Evolutionary conservation across 2,797 vertebrate genomes (phyloP), one percentile per base, ranked within the genome.

Genomic region (Acrossocheilus fasciatus): DNA sequence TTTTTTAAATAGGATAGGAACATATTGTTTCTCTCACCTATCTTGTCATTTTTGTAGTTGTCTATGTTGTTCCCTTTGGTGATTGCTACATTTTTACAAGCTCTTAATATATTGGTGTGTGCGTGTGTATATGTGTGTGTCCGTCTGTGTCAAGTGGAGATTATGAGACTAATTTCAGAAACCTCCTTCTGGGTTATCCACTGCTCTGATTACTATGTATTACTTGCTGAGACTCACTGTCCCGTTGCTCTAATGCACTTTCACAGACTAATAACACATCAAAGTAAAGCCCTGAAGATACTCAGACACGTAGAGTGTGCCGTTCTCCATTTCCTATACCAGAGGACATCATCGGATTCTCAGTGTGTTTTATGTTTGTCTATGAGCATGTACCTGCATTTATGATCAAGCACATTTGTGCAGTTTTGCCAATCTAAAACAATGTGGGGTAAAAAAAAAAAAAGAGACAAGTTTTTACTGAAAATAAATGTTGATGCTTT

Each of bases 111-210:
- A 84, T 20, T 12, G n/a, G 41, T 50, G 68, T 75, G 34, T 41
- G 11, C 39, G 26, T 34, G n/a, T 14, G 12, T 6, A 2, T 45
- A 1, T 59, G n/a, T 36, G 17, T 66, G 64, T 78, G 69, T 68
- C 26, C 57, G 83, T 84, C 30, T 75, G 77, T 87, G 73, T 85
- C 87, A 88, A 90, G 83, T 81, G 45, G 59, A 86, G 88, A 90
- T 93, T 92, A 91, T 82, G 70, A 82, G 91, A 87, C 89, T 89
- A 89, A 92, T 91, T 92, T 87, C 86, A 90, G 87, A 87, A n/a
- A 78, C 72, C 77, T 68, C 83, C 86, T 87, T 87, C 79, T 82
- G 69, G 84, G 47, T 86, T 83, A 7, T 43, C 78, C 76, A 54
- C 43, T 43, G 68, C 87, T 84, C 85, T 88, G 88, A 88, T 87